Evolutionary conservation across 2,888 invertebrate species (phyloP).

Genomic region (Eurytoma californica): DNA sequence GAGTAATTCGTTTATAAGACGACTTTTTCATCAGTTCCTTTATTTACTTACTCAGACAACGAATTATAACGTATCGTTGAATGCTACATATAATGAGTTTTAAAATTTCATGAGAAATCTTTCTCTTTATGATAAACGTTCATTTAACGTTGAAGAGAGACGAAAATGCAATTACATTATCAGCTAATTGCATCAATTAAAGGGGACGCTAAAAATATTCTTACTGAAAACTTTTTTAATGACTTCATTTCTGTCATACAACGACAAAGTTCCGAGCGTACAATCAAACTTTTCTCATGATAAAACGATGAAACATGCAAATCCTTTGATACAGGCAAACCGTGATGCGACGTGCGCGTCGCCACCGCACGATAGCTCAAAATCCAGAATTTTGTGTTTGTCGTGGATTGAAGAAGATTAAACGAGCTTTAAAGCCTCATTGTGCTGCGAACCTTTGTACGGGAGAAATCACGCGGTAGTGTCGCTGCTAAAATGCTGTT

Average conservation of each 20-base stretch:
- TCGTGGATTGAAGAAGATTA: conserved; percentile 62
- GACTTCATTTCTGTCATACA: conserved; percentile 31
- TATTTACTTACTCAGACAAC: background rate
- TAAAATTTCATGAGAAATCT: background rate
- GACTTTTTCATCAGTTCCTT: background rate
- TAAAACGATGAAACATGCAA: conserved; percentile 49
- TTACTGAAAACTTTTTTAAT: conserved; percentile 42
- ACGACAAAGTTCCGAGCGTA: background rate
- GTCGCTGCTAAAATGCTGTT: background rate
- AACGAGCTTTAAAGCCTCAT: conserved; percentile 60
- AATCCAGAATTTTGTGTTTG: conserved; percentile 59
- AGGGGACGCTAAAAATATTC: conserved; percentile 32
- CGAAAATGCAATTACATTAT: conserved; percentile 10
- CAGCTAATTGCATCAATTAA: conserved; percentile 46
- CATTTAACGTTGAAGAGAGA: conserved; percentile 5
- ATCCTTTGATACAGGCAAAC: conserved; percentile 25
- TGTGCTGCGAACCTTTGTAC: conserved; percentile 48
- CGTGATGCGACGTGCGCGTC: conserved; percentile 32
- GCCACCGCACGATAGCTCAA: conserved; percentile 45
- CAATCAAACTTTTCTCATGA: conserved; percentile 48
- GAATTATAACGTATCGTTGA: background rate
- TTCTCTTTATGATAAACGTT: conserved; percentile 22
- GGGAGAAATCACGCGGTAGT: background rate
- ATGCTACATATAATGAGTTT: background rate
- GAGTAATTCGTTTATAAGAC: background rate